Evolutionary conservation across 92 coral and sea anemone genomes (phyloP).

Genomic region (Palythoa grandiflora): DNA sequence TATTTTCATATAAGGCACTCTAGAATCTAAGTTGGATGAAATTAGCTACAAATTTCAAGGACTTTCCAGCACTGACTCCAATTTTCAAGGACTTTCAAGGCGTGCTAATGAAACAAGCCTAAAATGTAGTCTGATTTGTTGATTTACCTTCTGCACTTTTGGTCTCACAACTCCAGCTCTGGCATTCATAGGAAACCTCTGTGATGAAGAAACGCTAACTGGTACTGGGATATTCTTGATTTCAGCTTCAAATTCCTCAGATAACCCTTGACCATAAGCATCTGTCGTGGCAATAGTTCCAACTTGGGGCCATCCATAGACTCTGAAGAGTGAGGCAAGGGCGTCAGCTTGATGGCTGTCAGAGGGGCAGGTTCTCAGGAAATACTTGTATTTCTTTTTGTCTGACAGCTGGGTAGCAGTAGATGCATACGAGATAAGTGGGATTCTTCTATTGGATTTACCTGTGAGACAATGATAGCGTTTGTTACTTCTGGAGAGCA

Average conservation of each 20-base stretch:
- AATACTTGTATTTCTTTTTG: constrained; percentile 89
- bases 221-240: constrained; percentile 85
- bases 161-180: constrained; percentile 95
- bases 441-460: constrained; percentile 77
- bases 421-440: constrained; percentile 96
- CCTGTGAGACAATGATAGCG: constrained; percentile 62
- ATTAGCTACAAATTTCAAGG: too few species aligned
- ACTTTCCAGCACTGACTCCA: too few species aligned
- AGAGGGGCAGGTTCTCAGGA: constrained; percentile 92
- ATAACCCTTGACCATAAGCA: constrained; percentile 89
- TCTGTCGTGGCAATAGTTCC: constrained; percentile 93
- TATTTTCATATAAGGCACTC: too few species aligned
- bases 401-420: constrained; percentile 93
- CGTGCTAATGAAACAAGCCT: not conserved
- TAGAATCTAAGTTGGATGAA: too few species aligned
- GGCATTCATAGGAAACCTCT: constrained; percentile 87
- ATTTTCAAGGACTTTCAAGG: not conserved
- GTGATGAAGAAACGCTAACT: constrained; percentile 87
- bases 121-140: not conserved
- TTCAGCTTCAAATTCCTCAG: constrained; percentile 84
- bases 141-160: constrained; percentile 84
- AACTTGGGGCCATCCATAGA: constrained; percentile 92
- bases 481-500: not conserved
- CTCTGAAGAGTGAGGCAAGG: constrained; percentile 82
- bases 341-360: constrained; percentile 93